These are phyloP conservation scores for Spicauda simplicius DNA, from an alignment of 2,888 invertebrate genomes.

Conservation along the genomic window DNA sequence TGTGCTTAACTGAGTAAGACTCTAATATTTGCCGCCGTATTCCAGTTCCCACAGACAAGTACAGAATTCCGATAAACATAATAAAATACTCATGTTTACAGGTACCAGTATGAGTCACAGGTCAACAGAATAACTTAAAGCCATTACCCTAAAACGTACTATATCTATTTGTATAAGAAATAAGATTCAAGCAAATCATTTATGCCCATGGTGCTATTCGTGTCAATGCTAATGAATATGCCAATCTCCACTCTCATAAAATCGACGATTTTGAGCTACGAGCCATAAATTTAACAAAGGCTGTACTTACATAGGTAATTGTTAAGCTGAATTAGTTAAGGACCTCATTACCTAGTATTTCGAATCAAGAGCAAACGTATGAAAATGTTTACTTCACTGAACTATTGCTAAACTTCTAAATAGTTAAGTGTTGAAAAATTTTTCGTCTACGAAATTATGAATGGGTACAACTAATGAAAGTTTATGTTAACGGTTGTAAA, in stretches of 20 bases:
- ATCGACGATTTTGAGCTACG: constrained; percentile 41
- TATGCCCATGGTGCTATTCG: constrained; percentile 65
- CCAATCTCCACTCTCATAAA: constrained; percentile 63
- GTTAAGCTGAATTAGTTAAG: not conserved
- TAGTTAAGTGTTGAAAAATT: no score
- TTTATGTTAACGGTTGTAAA: no score
- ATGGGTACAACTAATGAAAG: no score
- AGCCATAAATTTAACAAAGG: constrained; percentile 31
- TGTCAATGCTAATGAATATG: constrained; percentile 72
- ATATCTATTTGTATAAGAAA: constrained; percentile 32
- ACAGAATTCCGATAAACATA: not conserved
- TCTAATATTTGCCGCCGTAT: not conserved
- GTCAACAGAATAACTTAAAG: constrained; percentile 31
- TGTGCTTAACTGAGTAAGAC: not conserved
- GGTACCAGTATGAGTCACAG: constrained; percentile 22
- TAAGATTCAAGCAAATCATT: constrained; percentile 45
- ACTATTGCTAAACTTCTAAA: no score
- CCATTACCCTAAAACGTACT: constrained; percentile 30
- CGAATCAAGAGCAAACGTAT: no score
- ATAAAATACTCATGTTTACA: constrained; percentile 6
- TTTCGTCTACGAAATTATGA: no score
- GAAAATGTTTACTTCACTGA: no score
- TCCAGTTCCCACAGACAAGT: not conserved
- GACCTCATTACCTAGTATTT: not conserved
- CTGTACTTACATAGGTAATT: not conserved